Base-by-base conservation (phyloP, 2,888 invertebrate genomes). In the Philereme transversata region DNA sequence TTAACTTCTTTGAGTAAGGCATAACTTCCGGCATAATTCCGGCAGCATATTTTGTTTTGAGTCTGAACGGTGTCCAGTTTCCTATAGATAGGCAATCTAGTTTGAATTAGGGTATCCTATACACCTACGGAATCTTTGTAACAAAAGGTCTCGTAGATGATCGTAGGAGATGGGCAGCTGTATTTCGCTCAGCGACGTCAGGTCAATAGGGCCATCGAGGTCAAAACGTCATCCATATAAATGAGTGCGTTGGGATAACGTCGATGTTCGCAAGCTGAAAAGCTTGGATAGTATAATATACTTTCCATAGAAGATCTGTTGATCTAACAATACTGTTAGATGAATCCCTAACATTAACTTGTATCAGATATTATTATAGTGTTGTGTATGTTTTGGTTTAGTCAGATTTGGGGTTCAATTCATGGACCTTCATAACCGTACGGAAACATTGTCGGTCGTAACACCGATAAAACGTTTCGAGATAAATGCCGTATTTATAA, bases 181-280 rank as follows among this genome's bases (percentile, higher is more conserved):
- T 64, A 67, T 64, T 65, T 69, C 63, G 58, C 58, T 63, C 60
- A 62, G 44, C 59, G 59, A 50, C 65, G 63, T 56, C 68, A 63
- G 65, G 65, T 67, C 70, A 64, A 69, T 67, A 69, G 64, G 66
- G 50, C 54, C 53, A 67, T 65, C 50, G 67, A 72, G 69, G 71
- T 71, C 67, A 70, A 69, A 71, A 73, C 66, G 68, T 68, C 73
- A 71, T 74, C 68, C 65, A 71, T 71, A 70, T 69, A 65, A 62
- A 61, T 62, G 63, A 60, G 57, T 57, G 44, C 53, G 52, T 48
- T 49, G 49, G 59, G 59, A 45, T 54, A 60, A 50, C 51, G 43
- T 62, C 52, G 63, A 65, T 63, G 69, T 51, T 57, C 47, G 60
- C 60, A 50, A 57, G 55, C 64, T 62, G 65, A 62, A 53, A 57